These are phyloP conservation scores for Lepus americanus DNA, from an alignment of 2,113 vertebrate species.

Conservation along the genomic window DNA sequence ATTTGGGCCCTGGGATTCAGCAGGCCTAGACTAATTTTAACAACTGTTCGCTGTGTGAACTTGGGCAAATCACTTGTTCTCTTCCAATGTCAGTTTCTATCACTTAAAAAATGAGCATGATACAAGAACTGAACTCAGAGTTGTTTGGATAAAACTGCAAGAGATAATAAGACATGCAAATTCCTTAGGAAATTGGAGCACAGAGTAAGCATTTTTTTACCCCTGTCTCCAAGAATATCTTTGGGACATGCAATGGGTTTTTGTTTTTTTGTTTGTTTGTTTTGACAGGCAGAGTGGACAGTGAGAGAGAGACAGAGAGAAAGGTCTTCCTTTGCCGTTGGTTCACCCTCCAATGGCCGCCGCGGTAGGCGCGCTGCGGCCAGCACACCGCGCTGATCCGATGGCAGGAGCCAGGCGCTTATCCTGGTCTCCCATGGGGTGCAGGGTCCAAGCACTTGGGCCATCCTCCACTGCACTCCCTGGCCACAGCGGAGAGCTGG, in stretches of 20 bases:
- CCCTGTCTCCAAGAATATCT: background rate
- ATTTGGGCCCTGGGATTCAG: background rate
- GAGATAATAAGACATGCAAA: background rate
- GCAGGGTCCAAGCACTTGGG: no score
- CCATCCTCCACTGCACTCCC: no score
- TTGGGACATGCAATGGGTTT: background rate
- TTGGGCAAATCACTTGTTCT: constrained; percentile 12
- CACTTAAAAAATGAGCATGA: background rate
- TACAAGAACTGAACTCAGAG: background rate
- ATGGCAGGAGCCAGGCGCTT: no score
- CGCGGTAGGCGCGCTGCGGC: no score
- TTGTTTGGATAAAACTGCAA: background rate
- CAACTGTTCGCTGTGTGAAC: background rate
- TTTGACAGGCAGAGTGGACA: no score
- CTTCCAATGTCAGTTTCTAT: constrained; percentile 3
- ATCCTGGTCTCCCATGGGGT: no score
- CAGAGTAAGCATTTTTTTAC: background rate
- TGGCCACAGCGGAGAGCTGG: no score
- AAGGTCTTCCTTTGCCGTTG: no score
- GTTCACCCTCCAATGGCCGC: no score
- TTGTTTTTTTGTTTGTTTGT: background rate
- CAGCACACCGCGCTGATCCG: no score
- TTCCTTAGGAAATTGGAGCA: background rate
- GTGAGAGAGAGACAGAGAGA: no score
- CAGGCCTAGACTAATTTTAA: background rate